Evolutionary conservation across 2,888 invertebrate genomes (phyloP).

Genomic region (Caenorhabditis angaria): DNA sequence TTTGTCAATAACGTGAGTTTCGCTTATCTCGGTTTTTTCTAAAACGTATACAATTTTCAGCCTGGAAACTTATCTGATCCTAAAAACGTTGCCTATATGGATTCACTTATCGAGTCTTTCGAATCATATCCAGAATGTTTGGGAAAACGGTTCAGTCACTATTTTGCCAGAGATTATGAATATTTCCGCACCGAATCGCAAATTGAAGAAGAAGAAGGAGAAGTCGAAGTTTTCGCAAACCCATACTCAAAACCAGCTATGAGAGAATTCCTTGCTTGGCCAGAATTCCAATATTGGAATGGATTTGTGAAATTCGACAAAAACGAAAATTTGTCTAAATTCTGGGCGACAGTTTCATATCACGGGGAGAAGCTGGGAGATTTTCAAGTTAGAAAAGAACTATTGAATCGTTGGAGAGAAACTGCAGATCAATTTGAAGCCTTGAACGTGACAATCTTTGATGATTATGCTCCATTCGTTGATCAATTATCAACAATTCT

Average conservation of each 20-base stretch:
- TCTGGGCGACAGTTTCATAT: slow-evolving; percentile 65
- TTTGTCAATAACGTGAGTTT: slow-evolving; percentile 62
- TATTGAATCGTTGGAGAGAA: slow-evolving; percentile 57
- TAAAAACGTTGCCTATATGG: slow-evolving; percentile 37
- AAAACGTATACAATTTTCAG: slow-evolving; percentile 29
- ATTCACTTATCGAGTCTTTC: slow-evolving; percentile 56
- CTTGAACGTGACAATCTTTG: slow-evolving; percentile 63
- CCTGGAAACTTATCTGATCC: slow-evolving; percentile 60
- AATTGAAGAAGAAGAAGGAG: slow-evolving; percentile 32
- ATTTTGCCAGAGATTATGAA: slow-evolving; percentile 56
- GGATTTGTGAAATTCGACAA: slow-evolving; percentile 63
- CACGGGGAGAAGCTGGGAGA: slow-evolving; percentile 59
- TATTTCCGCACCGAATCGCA: slow-evolving; percentile 21
- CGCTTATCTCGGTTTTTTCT: neutral
- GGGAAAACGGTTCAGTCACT: slow-evolving; percentile 64
- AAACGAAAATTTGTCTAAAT: slow-evolving; percentile 49
- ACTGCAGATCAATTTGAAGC: slow-evolving; percentile 60
- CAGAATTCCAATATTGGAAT: slow-evolving; percentile 67
- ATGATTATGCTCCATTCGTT: slow-evolving; percentile 66
- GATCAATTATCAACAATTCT: slow-evolving; percentile 59
- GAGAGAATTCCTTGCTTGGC: slow-evolving; percentile 64
- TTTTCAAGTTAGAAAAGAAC: slow-evolving; percentile 44
- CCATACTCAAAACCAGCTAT: slow-evolving; percentile 51
- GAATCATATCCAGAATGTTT: slow-evolving; percentile 62
- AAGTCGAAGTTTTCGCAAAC: slow-evolving; percentile 24